Evolutionary conservation across 2,888 invertebrate genomes (phyloP).

Genomic region (Acronicta alni): DNA sequence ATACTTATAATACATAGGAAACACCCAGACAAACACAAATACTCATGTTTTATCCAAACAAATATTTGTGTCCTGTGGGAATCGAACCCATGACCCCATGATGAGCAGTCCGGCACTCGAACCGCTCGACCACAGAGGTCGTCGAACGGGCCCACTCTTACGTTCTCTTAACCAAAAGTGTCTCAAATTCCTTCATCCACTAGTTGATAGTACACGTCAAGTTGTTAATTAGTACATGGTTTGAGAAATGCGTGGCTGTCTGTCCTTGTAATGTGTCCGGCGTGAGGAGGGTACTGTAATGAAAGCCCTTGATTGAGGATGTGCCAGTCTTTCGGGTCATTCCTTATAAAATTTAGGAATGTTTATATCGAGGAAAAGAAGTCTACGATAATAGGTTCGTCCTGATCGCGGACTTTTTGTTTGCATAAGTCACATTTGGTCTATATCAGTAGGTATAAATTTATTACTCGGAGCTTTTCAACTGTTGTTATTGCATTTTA

Average conservation of each 20-base stretch:
- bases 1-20: too few species aligned
- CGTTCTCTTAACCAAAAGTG: background rate
- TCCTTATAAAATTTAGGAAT: slow-evolving; percentile 48
- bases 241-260: slow-evolving; percentile 78
- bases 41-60: too few species aligned
- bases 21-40: too few species aligned
- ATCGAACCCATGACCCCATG: too few species aligned
- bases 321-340: slow-evolving; percentile 56
- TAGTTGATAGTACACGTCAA: slow-evolving; percentile 56
- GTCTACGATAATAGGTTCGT: slow-evolving; percentile 3
- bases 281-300: slow-evolving; percentile 76
- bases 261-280: slow-evolving; percentile 66
- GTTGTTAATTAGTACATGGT: slow-evolving; percentile 74
- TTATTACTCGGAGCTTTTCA: too few species aligned
- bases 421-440: too few species aligned
- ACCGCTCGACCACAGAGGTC: too few species aligned
- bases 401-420: too few species aligned
- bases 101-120: too few species aligned
- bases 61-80: too few species aligned
- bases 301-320: slow-evolving; percentile 75
- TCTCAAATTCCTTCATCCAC: slow-evolving; percentile 38
- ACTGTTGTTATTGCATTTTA: too few species aligned
- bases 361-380: slow-evolving; percentile 38
- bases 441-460: too few species aligned
- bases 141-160: background rate